These are phyloP conservation scores for Pica pica DNA, from an alignment of 2,113 vertebrate genomes.

Conservation along the genomic window DNA sequence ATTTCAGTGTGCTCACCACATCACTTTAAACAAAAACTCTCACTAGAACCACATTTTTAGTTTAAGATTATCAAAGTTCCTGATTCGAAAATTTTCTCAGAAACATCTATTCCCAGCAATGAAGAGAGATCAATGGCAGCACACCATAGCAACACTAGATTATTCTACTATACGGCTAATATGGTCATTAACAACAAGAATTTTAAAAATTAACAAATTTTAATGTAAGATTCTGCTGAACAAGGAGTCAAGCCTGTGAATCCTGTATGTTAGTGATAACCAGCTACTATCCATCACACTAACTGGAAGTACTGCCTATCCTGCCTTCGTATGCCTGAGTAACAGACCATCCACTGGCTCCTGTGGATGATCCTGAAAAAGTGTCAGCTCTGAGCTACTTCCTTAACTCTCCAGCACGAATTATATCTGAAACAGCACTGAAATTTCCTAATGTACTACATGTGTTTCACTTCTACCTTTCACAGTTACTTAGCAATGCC, in stretches of 20 bases:
- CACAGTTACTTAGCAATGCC: conserved; percentile 3
- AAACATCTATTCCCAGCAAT: not conserved
- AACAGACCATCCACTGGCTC: not conserved
- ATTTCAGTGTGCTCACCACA: not conserved
- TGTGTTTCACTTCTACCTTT: conserved; percentile 11
- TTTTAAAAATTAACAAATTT: not conserved
- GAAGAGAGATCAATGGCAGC: not conserved
- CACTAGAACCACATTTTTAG: not conserved
- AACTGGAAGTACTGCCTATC: not conserved
- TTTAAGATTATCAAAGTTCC: not conserved
- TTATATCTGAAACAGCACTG: not conserved
- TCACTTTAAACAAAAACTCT: not conserved
- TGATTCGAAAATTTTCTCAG: not conserved
- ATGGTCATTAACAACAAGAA: not conserved
- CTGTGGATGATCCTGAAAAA: not conserved
- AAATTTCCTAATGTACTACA: not conserved
- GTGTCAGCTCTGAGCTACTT: not conserved
- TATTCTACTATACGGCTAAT: not conserved
- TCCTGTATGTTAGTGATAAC: not conserved
- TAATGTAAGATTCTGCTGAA: not conserved
- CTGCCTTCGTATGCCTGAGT: not conserved
- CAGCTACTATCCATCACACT: not conserved
- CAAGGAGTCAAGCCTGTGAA: not conserved
- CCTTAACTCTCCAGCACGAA: not conserved
- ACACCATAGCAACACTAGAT: not conserved